These are phyloP conservation scores for Myripristis jacobus DNA, from an alignment of 2,797 vertebrate species.

Conservation along the genomic window DNA sequence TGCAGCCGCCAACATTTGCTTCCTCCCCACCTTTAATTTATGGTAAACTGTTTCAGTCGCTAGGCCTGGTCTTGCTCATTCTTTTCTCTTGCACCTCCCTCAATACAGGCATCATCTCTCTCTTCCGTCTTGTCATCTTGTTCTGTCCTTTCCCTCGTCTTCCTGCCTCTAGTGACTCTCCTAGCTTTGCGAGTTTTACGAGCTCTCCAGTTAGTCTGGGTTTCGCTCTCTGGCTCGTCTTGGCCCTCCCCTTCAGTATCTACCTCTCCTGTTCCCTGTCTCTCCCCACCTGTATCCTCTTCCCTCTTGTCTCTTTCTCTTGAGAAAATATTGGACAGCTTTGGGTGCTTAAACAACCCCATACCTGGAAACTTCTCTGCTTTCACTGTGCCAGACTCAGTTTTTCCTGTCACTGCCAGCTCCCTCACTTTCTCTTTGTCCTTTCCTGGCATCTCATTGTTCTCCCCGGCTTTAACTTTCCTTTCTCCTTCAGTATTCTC, in stretches of 20 bases:
- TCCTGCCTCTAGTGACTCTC: constrained; percentile 58
- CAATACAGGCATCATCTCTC: constrained; percentile 1
- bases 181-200: constrained; percentile 68
- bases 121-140: constrained; percentile 2
- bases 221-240: not conserved
- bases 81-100: constrained; percentile 5
- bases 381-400: not conserved
- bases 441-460: too few relatives aligned
- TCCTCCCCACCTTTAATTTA: not conserved
- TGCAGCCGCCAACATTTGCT: not conserved
- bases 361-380: constrained; percentile 4
- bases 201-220: constrained; percentile 62
- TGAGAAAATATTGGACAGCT: constrained; percentile 21
- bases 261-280: constrained; percentile 14
- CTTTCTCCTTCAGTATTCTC: not conserved
- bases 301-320: constrained; percentile 24
- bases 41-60: not conserved
- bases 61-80: not conserved
- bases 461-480: not conserved
- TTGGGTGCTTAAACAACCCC: constrained; percentile 16
- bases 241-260: constrained; percentile 1
- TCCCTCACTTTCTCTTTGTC: not conserved
- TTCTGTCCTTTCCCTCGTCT: constrained; percentile 6
- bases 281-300: constrained; percentile 14
- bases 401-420: not conserved